Base-by-base conservation (phyloP, 2,888 invertebrate species). In the Autographa pulchrina region DNA sequence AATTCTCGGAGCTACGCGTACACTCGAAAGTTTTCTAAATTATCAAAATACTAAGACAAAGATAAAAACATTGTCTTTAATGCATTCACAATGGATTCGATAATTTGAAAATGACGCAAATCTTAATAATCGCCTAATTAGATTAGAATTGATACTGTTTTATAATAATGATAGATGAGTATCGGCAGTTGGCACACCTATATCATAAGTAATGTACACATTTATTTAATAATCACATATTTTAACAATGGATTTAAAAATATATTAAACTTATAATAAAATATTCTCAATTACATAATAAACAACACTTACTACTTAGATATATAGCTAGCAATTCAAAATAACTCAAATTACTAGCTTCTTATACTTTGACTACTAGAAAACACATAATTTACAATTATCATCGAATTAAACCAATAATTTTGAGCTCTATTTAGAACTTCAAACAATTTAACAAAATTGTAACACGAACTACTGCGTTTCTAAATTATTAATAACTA, bases 111-210 rank as follows among this genome's bases (percentile, higher is more conserved):
- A 32, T 78, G 70, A 72, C 80, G 70, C 65, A 14, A n/a, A 67
- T 25, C 65, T 73, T 71, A 76, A 65, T 80, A 74, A 75, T 80
- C 70, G 56, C 62, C 71, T 73, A 81, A 74, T 82, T 82, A 74
- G 82, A 82, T 82, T 80, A 81, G 75, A 70, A 52, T 63, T 61
- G 70, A 73, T 70, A 78, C 56, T 74, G 73, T 72, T 62, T 65
- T 66, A 65, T 58, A 72, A 72, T 72, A 38, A 64, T 25, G 54
- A 68, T 80, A 65, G 68, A 70, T 14, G 38, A 70, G 54, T 58
- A 65, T n/a, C n/a, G 66, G 69, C 41, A 66, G 58, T n/a, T 18
- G 64, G 66, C 56, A 69, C 62, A 65, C 70, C 56, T 38, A 62
- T 58, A 70, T 59, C 54, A 48, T n/a, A 7, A 48, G 58, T 35